Percentiles rank a stretch among this genome's conserved stretches.
These are phyloP conservation scores for Acleris laterana DNA, from an alignment of 2,888 invertebrate genomes.

Conservation along the genomic window DNA sequence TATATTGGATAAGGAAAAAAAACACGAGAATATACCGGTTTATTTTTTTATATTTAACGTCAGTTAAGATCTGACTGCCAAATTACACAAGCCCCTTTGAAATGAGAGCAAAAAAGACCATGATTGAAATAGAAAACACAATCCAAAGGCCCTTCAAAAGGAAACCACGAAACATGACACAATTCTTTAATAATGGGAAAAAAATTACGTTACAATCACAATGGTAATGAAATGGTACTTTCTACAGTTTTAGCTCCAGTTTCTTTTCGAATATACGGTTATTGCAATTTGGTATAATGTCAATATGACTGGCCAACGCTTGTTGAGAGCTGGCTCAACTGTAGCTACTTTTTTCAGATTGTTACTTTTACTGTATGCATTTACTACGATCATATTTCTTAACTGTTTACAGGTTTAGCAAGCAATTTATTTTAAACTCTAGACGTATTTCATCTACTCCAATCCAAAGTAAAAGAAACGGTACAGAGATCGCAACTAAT, in stretches of 20 bases:
- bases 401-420: no score
- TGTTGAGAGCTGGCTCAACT: no score
- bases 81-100: constrained; percentile 17
- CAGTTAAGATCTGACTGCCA: neutral
- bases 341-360: no score
- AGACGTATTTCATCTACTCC: neutral
- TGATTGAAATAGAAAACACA: constrained; percentile 3
- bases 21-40: no score
- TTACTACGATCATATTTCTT: no score
- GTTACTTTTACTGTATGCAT: no score
- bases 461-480: constrained; percentile 5
- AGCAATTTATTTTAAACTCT: no score
- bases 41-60: neutral
- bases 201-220: neutral
- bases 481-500: constrained; percentile 15
- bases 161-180: constrained; percentile 11
- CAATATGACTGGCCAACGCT: no score
- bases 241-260: neutral
- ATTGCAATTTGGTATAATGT: no score
- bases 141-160: constrained; percentile 16
- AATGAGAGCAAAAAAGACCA: constrained; percentile 22
- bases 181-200: constrained; percentile 24
- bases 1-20: no score
- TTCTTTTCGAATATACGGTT: no score
- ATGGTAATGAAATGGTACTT: constrained; percentile 3